A percentile compares a stretch with the other conserved stretches of the same genome.
Evolutionary conservation across 2,888 invertebrate species (phyloP).

Genomic region (Sarcophaga rosellei): DNA sequence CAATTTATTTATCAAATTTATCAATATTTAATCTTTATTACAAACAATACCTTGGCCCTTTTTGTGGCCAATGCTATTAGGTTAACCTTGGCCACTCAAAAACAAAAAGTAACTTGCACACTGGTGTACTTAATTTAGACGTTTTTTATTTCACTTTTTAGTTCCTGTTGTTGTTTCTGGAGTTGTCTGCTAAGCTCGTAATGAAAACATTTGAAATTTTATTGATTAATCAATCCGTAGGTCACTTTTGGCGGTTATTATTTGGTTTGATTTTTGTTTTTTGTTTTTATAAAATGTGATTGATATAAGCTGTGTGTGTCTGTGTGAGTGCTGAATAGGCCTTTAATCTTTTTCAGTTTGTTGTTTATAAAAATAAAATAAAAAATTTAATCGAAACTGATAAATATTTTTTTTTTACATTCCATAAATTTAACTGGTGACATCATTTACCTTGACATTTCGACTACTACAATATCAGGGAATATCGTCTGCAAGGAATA

Average conservation of each 20-base stretch:
- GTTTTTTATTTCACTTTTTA: too few species aligned
- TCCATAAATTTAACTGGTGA: conserved; percentile 43
- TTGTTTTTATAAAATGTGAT: neutral
- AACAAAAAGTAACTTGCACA: neutral
- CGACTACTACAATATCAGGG: neutral
- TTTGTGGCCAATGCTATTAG: neutral
- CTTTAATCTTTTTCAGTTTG: conserved; percentile 15
- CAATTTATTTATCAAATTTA: conserved; percentile 27
- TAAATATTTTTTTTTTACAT: neutral
- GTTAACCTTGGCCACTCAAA: conserved; percentile 24
- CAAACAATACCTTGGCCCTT: neutral
- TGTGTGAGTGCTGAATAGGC: neutral
- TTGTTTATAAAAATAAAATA: neutral
- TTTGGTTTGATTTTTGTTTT: neutral
- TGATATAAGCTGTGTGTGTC: conserved; percentile 45
- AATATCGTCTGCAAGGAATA: neutral
- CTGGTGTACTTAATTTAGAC: neutral
- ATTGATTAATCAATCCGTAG: neutral
- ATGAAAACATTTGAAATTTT: neutral
- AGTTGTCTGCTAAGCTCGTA: too few species aligned
- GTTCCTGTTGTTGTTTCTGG: too few species aligned
- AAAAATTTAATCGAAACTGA: neutral
- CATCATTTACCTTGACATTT: conserved; percentile 54
- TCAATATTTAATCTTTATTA: conserved; percentile 26
- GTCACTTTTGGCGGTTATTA: neutral